Percentiles rank a stretch among this genome's conserved stretches.
These are phyloP conservation scores for Ceyx cyanopectus DNA, from an alignment of 2,113 vertebrate species.

Conservation along the genomic window DNA sequence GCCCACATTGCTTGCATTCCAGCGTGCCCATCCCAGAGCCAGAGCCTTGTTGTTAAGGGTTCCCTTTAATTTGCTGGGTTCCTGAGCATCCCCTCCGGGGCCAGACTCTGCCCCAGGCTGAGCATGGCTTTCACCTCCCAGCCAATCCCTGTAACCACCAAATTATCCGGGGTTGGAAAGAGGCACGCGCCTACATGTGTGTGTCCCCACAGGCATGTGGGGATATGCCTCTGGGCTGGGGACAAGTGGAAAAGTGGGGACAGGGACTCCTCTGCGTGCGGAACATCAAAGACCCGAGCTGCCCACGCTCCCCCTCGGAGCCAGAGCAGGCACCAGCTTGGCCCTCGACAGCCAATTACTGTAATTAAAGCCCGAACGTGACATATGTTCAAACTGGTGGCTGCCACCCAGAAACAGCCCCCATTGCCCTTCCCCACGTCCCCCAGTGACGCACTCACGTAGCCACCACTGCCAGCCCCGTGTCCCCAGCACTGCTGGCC, in stretches of 20 bases:
- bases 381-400: not conserved
- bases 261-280: fast-evolving
- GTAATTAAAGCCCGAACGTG: constrained; percentile 31
- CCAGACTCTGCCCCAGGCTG: not conserved
- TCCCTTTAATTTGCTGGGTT: constrained; percentile 29
- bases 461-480: fast-evolving
- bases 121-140: not conserved
- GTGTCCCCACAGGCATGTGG: not conserved
- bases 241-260: not conserved
- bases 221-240: not conserved
- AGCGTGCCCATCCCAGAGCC: not conserved
- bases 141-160: not conserved
- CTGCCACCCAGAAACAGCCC: not conserved
- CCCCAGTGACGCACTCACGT: fast-evolving
- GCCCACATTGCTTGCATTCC: not conserved
- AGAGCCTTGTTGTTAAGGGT: not conserved
- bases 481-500: fast-evolving
- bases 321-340: not conserved
- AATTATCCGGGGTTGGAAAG: not conserved
- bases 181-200: not conserved
- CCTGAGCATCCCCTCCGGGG: not conserved
- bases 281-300: not conserved
- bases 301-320: not conserved
- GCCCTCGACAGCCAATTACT: not conserved
- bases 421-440: not conserved